Evolutionary conservation across 2,888 invertebrate species (phyloP), one percentile per base, ranked within the genome.

Genomic region (Catotricha subobsoleta): DNA sequence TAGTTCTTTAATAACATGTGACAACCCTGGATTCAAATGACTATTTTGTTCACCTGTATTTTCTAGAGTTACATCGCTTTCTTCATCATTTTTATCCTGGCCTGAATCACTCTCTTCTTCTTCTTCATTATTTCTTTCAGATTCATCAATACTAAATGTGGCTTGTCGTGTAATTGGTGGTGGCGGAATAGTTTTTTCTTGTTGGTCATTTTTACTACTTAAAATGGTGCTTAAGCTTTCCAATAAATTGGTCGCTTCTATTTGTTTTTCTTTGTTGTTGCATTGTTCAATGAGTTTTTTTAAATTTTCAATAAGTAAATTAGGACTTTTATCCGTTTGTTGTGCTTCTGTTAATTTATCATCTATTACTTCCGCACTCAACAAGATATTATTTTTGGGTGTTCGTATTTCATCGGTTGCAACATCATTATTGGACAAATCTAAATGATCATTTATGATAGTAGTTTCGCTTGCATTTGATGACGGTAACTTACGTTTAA

Each of bases 81-180:
- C 3, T 5, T 23, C 23, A 36, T 35, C 23, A 3, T 2, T 3
- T 21, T 3, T 4, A 35, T 21, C 13, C 2, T 13, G 8, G 16
- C 9, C n/a, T n/a, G 21, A 20, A n/a, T 21, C n/a, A n/a, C n/a
- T n/a, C n/a, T n/a, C n/a, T n/a, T n/a, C n/a, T n/a, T n/a, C n/a
- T n/a, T n/a, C n/a, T n/a, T n/a, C n/a, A n/a, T n/a, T n/a, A n/a
- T n/a, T n/a, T n/a, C n/a, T n/a, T n/a, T n/a, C n/a, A n/a, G n/a
- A n/a, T n/a, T 21, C 21, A 3, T 34, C 34, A 34, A 34, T 34
- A 16, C 34, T 34, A 25, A 36, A 36, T 25, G 36, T 36, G 2
- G 15, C 36, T 16, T 36, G 23, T 2, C 36, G 23, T 16, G 23
- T 36, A 3, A 36, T 36, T 7, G 12, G 12, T 15, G 23, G 36